Base-by-base conservation (phyloP, 2,113 vertebrate species). In the Sula dactylatra region DNA sequence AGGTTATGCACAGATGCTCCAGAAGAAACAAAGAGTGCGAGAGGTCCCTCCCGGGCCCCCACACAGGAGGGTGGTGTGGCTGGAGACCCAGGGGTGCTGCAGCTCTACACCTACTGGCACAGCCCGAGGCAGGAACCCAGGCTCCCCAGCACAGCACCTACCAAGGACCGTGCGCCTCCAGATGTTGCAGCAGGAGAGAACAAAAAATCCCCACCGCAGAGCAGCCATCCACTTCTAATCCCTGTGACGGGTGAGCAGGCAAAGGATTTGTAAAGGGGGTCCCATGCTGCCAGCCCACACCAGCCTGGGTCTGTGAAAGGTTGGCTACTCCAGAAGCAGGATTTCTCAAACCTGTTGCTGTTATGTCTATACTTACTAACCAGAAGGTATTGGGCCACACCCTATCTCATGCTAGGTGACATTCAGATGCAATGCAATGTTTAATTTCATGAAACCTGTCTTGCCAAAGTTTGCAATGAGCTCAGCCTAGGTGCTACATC, bases 81-180 rank as follows among this genome's bases (percentile, higher is more conserved):
- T 66, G 65, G 21, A 74, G 61, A 54, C 47, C 32, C 16, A 1
- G 0, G 0, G 34, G 29, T 34, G 62, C 50, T 73, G 82, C 40
- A 66, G 77, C 3, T 42, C 69, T 44, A 55, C 54, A 11, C 32
- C 31, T 17, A 45, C 9, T 0, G 1, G 67, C 50, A 8, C n/a
- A 45, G 78, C 45, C 61, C 0, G 0, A 36, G 32, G 40, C 11
- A 19, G 15, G 40, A 18, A 45, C 62, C 5, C 0, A 0, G 15
- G 45, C 70, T 34, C 17, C 44, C 47, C 52, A 18, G 59, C 50
- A n/a, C 72, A 38, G 31, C 34, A 1, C 61, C 55, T 24, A 26
- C 26, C 71, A 22, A 27, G 45, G 55, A 14, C 21, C 5, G 0
- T 11, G 26, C 77, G 45, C 29, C 55, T 42, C n/a, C 50, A 67